Base-by-base conservation (phyloP, 2,113 vertebrate species). In the Oreotragus oreotragus region DNA sequence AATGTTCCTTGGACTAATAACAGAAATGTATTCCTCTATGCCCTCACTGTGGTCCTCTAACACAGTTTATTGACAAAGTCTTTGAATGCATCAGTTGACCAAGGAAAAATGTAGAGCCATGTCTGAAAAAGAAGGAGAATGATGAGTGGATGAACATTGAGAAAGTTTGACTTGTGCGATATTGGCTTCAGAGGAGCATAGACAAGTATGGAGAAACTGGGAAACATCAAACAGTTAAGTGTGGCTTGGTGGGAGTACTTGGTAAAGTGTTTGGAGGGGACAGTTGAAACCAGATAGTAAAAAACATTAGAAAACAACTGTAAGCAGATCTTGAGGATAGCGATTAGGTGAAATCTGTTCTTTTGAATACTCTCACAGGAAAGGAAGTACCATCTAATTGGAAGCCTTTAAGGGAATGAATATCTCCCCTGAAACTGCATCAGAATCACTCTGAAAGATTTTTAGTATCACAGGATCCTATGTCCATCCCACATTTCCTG, bases 401-500 rank as follows among this genome's bases (percentile, higher is more conserved):
- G 30, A 85, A 73, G 21, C 6, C n/a, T 33, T 45, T 45, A 47
- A 62, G 14, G 1, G 3, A 90, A 70, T 64, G 2, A 73, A 49
- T 80, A 58, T 94, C 5, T 77, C 47, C 7, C 14, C 27, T 45
- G 3, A 45, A 92, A 73, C 12, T 73, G 1, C 14, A 45, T 47
- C 39, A 73, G 16, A 88, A 28, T 88, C 43, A 43, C 36, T 23
- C 70, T 1, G 9, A 27, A 94, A 96, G 6, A 86, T 47, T 60
- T 19, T 53, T 87, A 27, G 36, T 70, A 55, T 62, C 33, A 55
- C 3, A 55, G 2, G 7, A 47, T 58, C 6, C 16, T 53, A 5
- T 30, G 3, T 16, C 15, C 5, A n/a, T 53, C 11, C 2, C 84
- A 1, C 27, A 27, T 7, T 4, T 83, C 3, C 27, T n/a, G 0